phyloP scores from a whole-genome alignment of 2,113 vertebrate genomes.

The Lophotis ruficrista region DNA sequence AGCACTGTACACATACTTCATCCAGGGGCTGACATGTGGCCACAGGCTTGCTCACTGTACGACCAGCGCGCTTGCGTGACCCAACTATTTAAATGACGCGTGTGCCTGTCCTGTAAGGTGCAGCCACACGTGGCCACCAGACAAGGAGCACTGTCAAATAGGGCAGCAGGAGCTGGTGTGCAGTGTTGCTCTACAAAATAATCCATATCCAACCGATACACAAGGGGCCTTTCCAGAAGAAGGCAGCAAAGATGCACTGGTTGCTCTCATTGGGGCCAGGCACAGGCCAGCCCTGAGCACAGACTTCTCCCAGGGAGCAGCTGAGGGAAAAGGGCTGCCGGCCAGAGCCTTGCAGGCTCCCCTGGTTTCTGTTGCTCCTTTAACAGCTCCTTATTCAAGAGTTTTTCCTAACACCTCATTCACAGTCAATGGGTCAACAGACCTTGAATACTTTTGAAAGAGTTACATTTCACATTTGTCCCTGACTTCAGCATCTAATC shows the following conservation, averaged over 20 bases:
- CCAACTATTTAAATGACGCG: not conserved
- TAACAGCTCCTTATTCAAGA: not conserved
- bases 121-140: not conserved
- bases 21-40: not conserved
- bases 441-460: not conserved
- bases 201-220: not conserved
- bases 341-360: not conserved
- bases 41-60: not conserved
- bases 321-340: not conserved
- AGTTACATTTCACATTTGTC: not conserved
- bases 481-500: not conserved
- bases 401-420: not conserved
- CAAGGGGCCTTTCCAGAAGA: rapidly evolving
- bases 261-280: rapidly evolving
- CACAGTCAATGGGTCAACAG: not conserved
- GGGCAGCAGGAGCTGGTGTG: not conserved
- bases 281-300: not conserved
- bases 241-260: not conserved
- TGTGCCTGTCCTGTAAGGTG: not conserved
- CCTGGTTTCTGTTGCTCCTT: not conserved
- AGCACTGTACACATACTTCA: not conserved
- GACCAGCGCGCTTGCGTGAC: not conserved
- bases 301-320: not conserved
- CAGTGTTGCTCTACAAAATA: not conserved
- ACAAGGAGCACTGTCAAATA: rapidly evolving